Evolutionary conservation across 2,113 vertebrate species (phyloP).

Genomic region (Suricata suricatta): DNA sequence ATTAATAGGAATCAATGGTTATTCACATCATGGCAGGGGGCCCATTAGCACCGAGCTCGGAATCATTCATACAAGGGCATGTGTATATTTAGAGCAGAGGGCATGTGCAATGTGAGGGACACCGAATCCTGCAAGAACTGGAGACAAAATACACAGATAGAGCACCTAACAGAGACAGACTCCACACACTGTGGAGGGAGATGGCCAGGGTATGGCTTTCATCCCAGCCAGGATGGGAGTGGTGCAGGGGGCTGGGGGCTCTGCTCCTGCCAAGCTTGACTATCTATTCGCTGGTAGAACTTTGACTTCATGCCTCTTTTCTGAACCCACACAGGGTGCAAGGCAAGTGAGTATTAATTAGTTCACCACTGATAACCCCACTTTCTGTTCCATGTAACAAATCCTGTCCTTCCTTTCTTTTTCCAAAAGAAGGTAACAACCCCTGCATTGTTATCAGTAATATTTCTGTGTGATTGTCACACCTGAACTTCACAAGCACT

Average conservation of each 20-base stretch:
- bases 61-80: too few relatives aligned
- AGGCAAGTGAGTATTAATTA: not conserved
- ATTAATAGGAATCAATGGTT: not conserved
- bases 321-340: not conserved
- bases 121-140: not conserved
- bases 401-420: not conserved
- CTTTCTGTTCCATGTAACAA: not conserved
- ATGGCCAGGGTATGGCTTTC: too few relatives aligned
- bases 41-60: not conserved
- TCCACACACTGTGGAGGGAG: too few relatives aligned
- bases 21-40: not conserved
- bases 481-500: not conserved
- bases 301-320: not conserved
- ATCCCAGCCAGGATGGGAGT: not conserved
- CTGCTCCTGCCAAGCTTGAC: rapidly evolving
- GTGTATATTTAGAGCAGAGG: not conserved
- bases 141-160: not conserved
- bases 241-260: not conserved
- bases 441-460: not conserved
- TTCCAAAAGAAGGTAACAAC: not conserved
- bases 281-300: not conserved
- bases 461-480: not conserved
- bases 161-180: not conserved
- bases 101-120: too few relatives aligned
- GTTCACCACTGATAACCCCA: not conserved